These are phyloP conservation scores for Enoplosus armatus DNA, from an alignment of 2,797 vertebrate genomes.

Conservation along the genomic window DNA sequence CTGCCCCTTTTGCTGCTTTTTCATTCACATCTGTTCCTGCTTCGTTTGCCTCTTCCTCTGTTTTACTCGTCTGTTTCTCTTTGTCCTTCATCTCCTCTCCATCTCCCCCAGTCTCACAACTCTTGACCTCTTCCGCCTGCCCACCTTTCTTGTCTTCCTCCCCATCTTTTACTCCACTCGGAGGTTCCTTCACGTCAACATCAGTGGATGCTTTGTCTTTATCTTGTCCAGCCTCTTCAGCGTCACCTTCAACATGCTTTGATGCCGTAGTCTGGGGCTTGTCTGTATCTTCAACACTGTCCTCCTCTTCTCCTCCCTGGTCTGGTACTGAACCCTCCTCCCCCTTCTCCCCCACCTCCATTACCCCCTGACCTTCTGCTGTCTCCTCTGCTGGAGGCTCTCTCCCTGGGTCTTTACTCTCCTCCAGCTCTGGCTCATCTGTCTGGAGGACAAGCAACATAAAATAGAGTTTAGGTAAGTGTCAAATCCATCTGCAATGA, in stretches of 20 bases:
- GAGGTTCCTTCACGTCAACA: conserved; percentile 29
- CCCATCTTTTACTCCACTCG: conserved; percentile 29
- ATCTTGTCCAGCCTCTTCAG: conserved; percentile 41
- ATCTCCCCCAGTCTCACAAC: conserved; percentile 23
- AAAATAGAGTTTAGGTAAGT: background rate
- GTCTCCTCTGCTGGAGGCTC: conserved; percentile 39
- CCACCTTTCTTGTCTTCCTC: conserved; percentile 11
- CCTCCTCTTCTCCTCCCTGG: conserved; percentile 30
- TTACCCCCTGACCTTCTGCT: conserved; percentile 42
- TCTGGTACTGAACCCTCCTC: conserved; percentile 38
- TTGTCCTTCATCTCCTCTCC: conserved; percentile 21
- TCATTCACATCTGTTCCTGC: conserved; percentile 33
- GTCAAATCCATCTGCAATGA: background rate
- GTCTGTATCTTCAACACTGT: conserved; percentile 50
- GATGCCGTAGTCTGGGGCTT: conserved; percentile 15
- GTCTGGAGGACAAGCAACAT: conserved; percentile 57
- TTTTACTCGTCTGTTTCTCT: conserved; percentile 41
- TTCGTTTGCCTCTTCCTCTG: conserved; percentile 22
- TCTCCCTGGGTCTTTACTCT: conserved; percentile 29
- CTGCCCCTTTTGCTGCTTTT: conserved; percentile 37
- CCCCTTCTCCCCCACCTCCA: conserved; percentile 17
- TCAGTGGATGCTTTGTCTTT: conserved; percentile 28
- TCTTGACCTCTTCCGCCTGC: conserved; percentile 19
- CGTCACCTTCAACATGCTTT: conserved; percentile 35
- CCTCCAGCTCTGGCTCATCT: conserved; percentile 26